Base-by-base conservation (phyloP, 2,888 invertebrate species). In the Rotaria magnacalcarata region DNA sequence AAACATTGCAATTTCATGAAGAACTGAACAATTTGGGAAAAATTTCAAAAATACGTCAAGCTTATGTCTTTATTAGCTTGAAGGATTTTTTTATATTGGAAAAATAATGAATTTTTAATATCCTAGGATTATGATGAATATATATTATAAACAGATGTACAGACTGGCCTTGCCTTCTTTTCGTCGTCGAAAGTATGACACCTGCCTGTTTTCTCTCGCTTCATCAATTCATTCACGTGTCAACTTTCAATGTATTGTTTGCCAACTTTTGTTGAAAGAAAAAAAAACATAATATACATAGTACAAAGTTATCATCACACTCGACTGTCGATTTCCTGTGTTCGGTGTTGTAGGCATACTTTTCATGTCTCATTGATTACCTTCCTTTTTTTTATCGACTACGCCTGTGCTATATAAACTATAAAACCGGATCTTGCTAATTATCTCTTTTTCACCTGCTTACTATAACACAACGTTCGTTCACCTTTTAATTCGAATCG, bases 381-480 rank as follows among this genome's bases (percentile, higher is more conserved):
- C 67, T 67, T 67, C 67, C 67, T 67, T 16, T 67, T 67, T 67
- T 27, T 34, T 67, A 34, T 67, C 34, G 34, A 27, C 34, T 67
- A 14, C 34, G 34, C 34, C 27, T 27, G 24, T 60, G 19, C 67
- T 16, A 16, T 67, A 24, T 16, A 27, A 67, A 67, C 67, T 34
- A 34, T 67, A 19, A 14, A 3, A 67, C 67, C 67, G 67, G 67
- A 67, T 16, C 67, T 67, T 67, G 27, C 27, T 67, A 67, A 67
- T 67, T 67, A 67, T 67, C 60, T n/a, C n/a, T 67, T 27, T 27
- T 34, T 67, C 67, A 67, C 67, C 67, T 67, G 67, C 67, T 34
- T 34, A 67, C 67, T 3, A 60, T 34, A 14, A 67, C 34, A 67
- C 67, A 67, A 67, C 34, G 34, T 67, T 67, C 67, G 67, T 27